phyloP scores from a whole-genome alignment of 2,797 vertebrate genomes.

The Melopsittacus undulatus region DNA sequence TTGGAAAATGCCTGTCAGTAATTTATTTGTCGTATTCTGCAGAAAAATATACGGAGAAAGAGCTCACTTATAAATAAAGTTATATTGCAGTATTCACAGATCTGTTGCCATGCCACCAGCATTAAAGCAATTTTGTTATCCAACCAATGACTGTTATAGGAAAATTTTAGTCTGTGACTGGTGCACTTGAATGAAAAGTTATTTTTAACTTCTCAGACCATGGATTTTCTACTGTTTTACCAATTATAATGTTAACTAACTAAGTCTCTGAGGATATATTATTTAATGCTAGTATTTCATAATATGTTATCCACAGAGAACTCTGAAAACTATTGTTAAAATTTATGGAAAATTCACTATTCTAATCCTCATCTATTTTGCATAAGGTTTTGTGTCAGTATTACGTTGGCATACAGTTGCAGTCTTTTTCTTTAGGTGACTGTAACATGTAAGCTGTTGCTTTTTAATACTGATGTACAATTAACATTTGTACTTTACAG shows the following conservation, averaged over 20 bases:
- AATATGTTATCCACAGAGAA: not conserved
- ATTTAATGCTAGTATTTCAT: not conserved
- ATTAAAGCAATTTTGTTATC: not conserved
- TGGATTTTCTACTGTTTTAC: not conserved
- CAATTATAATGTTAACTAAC: slow-evolving; percentile 5
- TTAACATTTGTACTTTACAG: not conserved
- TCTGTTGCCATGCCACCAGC: slow-evolving; percentile 30
- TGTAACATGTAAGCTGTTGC: not conserved
- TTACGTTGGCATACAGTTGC: not conserved
- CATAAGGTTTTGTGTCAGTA: not conserved
- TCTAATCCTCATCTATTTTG: not conserved
- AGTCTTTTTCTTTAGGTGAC: not conserved
- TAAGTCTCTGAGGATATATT: not conserved
- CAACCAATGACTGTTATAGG: not conserved
- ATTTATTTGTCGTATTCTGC: not conserved
- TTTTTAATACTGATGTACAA: not conserved
- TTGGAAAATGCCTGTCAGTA: not conserved
- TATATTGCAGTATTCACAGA: not conserved
- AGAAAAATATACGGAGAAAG: not conserved
- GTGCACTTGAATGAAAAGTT: not conserved
- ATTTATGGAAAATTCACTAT: not conserved
- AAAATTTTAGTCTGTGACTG: not conserved
- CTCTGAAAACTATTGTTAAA: not conserved
- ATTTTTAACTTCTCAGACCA: not conserved
- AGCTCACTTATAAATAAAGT: not conserved